Evolutionary conservation across 2,797 vertebrate species (phyloP).

Genomic region (Clarias laeviceps): DNA sequence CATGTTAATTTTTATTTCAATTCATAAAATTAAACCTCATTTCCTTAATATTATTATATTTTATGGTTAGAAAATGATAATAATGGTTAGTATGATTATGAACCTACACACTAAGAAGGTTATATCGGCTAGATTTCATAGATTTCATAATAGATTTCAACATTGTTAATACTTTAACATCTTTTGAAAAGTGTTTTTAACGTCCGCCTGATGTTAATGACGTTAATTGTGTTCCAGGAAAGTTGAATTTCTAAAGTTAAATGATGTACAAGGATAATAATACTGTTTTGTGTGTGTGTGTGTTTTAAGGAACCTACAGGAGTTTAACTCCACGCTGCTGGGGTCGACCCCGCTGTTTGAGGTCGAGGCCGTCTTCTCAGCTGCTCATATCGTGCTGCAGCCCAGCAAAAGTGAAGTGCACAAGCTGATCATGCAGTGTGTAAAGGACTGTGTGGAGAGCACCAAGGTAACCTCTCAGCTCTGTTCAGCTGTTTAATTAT

Average conservation of each 20-base stretch:
- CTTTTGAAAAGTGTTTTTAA: not conserved
- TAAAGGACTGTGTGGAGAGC: slow-evolving; percentile 82
- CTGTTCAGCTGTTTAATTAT: not conserved
- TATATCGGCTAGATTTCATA: not conserved
- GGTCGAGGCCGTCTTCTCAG: slow-evolving; percentile 82
- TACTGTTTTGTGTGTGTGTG: slow-evolving; percentile 13
- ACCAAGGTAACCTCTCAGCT: slow-evolving; percentile 75
- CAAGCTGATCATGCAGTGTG: slow-evolving; percentile 78
- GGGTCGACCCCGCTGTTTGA: slow-evolving; percentile 80
- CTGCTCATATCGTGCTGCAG: slow-evolving; percentile 82
- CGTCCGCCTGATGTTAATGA: not conserved
- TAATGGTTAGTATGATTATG: not conserved
- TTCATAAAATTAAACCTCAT: not conserved
- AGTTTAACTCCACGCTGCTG: slow-evolving; percentile 78
- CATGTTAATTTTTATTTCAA: not conserved
- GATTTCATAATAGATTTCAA: too few species aligned
- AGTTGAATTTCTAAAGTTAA: not conserved
- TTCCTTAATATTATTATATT: not conserved
- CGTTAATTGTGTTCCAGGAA: not conserved
- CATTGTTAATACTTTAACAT: too few species aligned
- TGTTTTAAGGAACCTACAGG: slow-evolving; percentile 81
- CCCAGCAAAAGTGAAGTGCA: slow-evolving; percentile 83
- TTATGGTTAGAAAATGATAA: not conserved
- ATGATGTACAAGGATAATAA: not conserved
- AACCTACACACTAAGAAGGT: not conserved